phyloP scores from a whole-genome alignment of 2,888 invertebrate genomes.

The Mesodorylaimus sp. region DNA sequence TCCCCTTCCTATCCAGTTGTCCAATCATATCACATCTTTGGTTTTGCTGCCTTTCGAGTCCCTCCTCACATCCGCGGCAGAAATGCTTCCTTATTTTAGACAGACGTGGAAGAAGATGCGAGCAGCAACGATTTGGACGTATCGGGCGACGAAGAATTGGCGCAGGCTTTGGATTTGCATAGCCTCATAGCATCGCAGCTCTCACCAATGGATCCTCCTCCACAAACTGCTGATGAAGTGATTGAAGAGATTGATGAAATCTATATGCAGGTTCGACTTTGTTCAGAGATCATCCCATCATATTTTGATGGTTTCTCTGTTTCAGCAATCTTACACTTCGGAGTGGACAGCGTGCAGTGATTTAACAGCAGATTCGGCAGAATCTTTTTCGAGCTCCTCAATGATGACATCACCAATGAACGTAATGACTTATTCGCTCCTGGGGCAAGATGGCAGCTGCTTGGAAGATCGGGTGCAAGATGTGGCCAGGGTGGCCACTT shows the following conservation, averaged over 20 bases:
- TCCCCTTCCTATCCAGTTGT: too few species aligned
- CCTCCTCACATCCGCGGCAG: too few species aligned
- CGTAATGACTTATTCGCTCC: neutral
- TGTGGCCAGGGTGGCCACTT: too few species aligned
- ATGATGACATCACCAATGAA: neutral
- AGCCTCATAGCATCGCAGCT: conserved; percentile 56
- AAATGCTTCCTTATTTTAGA: too few species aligned
- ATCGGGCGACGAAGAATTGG: conserved; percentile 78
- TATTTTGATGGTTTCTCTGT: neutral
- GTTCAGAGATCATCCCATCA: neutral
- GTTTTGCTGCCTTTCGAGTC: too few species aligned
- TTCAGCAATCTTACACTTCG: neutral
- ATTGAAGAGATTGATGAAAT: conserved; percentile 96
- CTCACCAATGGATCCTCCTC: conserved; percentile 15
- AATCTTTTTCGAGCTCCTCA: too few species aligned
- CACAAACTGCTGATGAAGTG: conserved; percentile 76
- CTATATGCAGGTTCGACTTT: conserved; percentile 71
- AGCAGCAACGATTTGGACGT: too few species aligned
- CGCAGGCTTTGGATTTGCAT: conserved; percentile 91
- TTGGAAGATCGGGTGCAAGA: too few species aligned
- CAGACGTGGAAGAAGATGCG: too few species aligned
- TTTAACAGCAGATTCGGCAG: conserved; percentile 27
- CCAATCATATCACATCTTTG: too few species aligned
- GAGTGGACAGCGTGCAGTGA: conserved; percentile 12
- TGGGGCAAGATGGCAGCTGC: neutral